These are phyloP conservation scores for Belonocnema kinseyi DNA, from an alignment of 1,140 invertebrate species.

Conservation along the genomic window DNA sequence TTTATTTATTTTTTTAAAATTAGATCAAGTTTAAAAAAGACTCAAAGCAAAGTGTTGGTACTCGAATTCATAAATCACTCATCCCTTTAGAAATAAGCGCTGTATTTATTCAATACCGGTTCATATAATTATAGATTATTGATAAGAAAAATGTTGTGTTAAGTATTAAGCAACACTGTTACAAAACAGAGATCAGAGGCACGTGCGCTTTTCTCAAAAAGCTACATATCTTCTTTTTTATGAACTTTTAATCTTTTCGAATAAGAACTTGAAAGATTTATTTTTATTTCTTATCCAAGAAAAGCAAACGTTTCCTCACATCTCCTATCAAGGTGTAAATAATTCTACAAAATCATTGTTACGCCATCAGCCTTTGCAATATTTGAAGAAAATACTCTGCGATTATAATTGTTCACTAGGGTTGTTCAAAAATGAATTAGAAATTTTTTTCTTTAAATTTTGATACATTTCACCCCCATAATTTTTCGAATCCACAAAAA, in stretches of 20 bases:
- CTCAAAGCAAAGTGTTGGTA: slow-evolving; percentile 3
- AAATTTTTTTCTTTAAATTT: no score
- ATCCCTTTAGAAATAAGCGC: neutral
- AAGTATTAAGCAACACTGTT: neutral
- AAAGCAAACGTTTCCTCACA: neutral
- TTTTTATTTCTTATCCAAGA: neutral
- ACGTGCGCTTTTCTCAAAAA: neutral
- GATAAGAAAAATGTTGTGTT: neutral
- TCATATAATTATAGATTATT: neutral
- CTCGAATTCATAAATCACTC: neutral
- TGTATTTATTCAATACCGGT: slow-evolving; percentile 7
- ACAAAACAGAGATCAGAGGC: slow-evolving; percentile 16
- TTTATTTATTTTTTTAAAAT: neutral
- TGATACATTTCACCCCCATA: no score
- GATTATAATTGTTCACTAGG: slow-evolving; percentile 10
- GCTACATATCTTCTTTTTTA: slow-evolving; percentile 21
- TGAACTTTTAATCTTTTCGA: neutral
- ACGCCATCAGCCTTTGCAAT: neutral
- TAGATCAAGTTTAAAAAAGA: neutral
- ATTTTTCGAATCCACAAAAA: no score
- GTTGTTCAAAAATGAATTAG: no score
- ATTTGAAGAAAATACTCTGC: neutral
- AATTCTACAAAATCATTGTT: slow-evolving; percentile 3
- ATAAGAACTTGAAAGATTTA: neutral
- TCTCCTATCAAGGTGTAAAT: slow-evolving; percentile 15